Percentiles rank a stretch among this genome's conserved stretches.
Evolutionary conservation across 2,888 invertebrate genomes (phyloP).

Genomic region (Geotrupes spiniger): DNA sequence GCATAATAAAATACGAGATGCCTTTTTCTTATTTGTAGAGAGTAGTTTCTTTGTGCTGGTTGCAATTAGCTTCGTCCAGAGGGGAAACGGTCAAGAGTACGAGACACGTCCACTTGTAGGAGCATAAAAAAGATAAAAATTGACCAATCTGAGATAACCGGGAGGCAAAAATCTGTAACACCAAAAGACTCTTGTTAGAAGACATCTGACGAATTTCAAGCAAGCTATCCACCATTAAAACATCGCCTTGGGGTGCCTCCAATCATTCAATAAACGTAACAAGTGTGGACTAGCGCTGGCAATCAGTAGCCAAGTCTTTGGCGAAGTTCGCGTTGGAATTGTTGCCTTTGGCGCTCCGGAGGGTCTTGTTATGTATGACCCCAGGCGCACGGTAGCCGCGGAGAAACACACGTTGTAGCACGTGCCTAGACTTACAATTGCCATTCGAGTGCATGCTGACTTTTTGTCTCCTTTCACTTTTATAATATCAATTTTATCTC

Average conservation of each 20-base stretch:
- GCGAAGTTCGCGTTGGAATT: constrained; percentile 27
- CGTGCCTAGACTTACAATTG: constrained; percentile 41
- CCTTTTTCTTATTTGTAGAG: too few species aligned
- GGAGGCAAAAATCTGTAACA: constrained; percentile 29
- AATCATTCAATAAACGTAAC: constrained; percentile 44
- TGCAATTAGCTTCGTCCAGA: neutral
- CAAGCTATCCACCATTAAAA: constrained; percentile 45
- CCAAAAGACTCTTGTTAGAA: constrained; percentile 30
- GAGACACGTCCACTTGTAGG: neutral
- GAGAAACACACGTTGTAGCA: constrained; percentile 39
- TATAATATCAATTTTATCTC: constrained; percentile 23
- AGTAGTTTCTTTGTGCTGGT: too few species aligned
- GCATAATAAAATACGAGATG: neutral
- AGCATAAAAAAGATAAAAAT: constrained; percentile 8
- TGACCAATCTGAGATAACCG: constrained; percentile 13
- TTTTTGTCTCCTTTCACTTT: constrained; percentile 36
- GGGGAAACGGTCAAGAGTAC: constrained; percentile 2
- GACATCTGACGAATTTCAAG: constrained; percentile 42
- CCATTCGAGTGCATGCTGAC: constrained; percentile 34
- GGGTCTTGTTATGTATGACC: constrained; percentile 43
- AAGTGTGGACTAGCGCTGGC: constrained; percentile 30
- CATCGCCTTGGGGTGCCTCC: constrained; percentile 37
- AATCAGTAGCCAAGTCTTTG: constrained; percentile 37
- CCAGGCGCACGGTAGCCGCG: constrained; percentile 37
- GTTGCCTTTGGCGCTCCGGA: constrained; percentile 33